Base-by-base conservation (phyloP, 2,797 vertebrate species). In the Eulemur albifrons region DNA sequence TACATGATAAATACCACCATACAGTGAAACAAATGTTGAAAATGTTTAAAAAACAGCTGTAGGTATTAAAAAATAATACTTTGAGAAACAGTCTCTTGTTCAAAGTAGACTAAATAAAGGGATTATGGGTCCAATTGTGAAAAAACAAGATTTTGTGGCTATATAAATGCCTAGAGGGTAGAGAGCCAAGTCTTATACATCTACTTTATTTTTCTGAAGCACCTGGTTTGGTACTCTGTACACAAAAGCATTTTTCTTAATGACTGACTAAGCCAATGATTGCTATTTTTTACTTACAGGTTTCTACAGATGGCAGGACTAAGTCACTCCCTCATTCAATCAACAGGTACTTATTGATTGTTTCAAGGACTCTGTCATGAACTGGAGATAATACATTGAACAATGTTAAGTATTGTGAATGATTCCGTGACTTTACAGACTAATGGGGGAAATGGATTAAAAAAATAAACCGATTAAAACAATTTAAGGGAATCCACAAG, bases 21-120 rank as follows among this genome's bases (percentile, higher is more conserved):
- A 85, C 13, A 73, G 54, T 27, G 15, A 84, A 85, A 85, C 7
- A 80, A 52, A 65, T 76, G 23, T 54, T 75, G 38, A 79, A 67
- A 73, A 48, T 73, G 20, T 50, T 89, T 90, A 61, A 38, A 84
- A 59, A 50, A 85, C 48, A 92, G 38, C 35, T 82, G 40, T 65
- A 88, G 18, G 38, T 82, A 89, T 95, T 95, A 88, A 89, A 93
- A 88, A 54, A 57, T 73, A 94, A 88, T 85, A 72, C 43, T 67
- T 45, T 82, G 7, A 35, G 43, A 92, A 80, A 50, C 4, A 63
- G 7, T 40, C 38, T 91, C 38, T 14, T 93, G 25, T 45, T 87
- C 38, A 70, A 87, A 76, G 43, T 97, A 96, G 61, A 97, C 80
- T 96, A 94, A 96, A 97, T 96, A 96, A 93, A 85, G 17, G 32